Evolutionary conservation across 2,888 invertebrate species (phyloP).

Genomic region (Thalpophila matura): DNA sequence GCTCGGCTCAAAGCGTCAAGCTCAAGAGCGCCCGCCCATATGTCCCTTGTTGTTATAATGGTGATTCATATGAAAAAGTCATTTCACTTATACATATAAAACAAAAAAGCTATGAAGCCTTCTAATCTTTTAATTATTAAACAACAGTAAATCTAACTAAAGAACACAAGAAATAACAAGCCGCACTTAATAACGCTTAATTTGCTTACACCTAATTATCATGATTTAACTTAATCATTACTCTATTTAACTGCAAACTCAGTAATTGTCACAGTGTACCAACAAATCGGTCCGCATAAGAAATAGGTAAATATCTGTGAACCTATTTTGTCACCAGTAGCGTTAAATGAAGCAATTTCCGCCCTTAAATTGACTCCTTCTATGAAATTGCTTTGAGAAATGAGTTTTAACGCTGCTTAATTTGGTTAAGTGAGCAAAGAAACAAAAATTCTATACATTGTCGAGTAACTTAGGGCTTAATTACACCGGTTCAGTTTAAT

Average conservation of each 20-base stretch:
- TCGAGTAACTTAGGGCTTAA: slow-evolving; percentile 53
- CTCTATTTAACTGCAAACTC: slow-evolving; percentile 49
- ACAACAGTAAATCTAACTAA: slow-evolving; percentile 50
- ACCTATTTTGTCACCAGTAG: slow-evolving; percentile 75
- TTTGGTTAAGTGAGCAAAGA: slow-evolving; percentile 71
- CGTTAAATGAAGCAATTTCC: slow-evolving; percentile 82
- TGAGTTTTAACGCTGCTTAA: slow-evolving; percentile 73
- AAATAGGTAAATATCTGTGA: slow-evolving; percentile 69
- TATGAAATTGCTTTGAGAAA: slow-evolving; percentile 75
- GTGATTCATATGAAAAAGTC: too few relatives aligned
- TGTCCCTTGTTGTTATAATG: too few relatives aligned
- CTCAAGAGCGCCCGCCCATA: too few relatives aligned
- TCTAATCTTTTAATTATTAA: slow-evolving; percentile 41
- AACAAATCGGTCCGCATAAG: slow-evolving; percentile 53
- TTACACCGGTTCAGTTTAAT: slow-evolving; percentile 46
- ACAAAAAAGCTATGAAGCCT: not conserved
- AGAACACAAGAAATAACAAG: slow-evolving; percentile 37
- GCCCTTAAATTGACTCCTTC: slow-evolving; percentile 78
- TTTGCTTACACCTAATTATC: slow-evolving; percentile 53
- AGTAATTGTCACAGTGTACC: slow-evolving; percentile 48
- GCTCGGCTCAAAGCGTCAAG: too few relatives aligned
- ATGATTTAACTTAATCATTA: slow-evolving; percentile 41
- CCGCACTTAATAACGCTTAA: slow-evolving; percentile 43
- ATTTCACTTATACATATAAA: too few relatives aligned
- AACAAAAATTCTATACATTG: slow-evolving; percentile 67